Percentiles rank a stretch among this genome's conserved stretches.
These are phyloP conservation scores for Rhabdomys dilectus DNA, from an alignment of 2,113 vertebrate genomes.

Conservation along the genomic window DNA sequence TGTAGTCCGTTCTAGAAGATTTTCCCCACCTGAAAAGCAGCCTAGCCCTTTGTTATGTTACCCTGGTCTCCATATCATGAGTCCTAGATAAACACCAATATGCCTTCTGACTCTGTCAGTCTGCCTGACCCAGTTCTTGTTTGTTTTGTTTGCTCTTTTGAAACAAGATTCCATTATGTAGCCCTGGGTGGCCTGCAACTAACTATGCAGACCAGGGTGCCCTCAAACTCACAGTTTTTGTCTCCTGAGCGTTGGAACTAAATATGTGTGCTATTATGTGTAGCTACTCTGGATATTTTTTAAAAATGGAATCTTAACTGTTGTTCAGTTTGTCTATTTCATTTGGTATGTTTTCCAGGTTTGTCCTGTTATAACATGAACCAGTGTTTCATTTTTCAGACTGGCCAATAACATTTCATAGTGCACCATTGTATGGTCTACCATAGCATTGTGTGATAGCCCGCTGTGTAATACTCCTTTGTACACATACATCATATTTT, in stretches of 20 bases:
- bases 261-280: background rate
- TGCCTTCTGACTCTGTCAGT: background rate
- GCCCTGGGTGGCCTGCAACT: background rate
- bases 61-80: background rate
- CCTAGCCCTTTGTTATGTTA: background rate
- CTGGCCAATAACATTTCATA: background rate
- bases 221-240: background rate
- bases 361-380: background rate
- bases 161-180: background rate
- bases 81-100: background rate
- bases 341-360: background rate
- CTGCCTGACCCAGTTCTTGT: background rate
- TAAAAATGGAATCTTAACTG: background rate
- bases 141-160: background rate
- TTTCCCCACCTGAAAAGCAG: background rate
- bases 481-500: background rate
- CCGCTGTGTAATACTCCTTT: background rate
- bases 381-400: slow-evolving; percentile 9
- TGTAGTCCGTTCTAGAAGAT: background rate
- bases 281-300: background rate
- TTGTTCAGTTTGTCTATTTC: background rate
- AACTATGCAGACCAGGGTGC: background rate
- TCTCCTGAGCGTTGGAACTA: background rate
- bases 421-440: background rate
- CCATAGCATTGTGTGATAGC: background rate